Percentiles rank a stretch among this genome's conserved stretches.
Evolutionary conservation across 1,140 invertebrate genomes (phyloP).

Genomic region (Leptinotarsa undecemlineata): DNA sequence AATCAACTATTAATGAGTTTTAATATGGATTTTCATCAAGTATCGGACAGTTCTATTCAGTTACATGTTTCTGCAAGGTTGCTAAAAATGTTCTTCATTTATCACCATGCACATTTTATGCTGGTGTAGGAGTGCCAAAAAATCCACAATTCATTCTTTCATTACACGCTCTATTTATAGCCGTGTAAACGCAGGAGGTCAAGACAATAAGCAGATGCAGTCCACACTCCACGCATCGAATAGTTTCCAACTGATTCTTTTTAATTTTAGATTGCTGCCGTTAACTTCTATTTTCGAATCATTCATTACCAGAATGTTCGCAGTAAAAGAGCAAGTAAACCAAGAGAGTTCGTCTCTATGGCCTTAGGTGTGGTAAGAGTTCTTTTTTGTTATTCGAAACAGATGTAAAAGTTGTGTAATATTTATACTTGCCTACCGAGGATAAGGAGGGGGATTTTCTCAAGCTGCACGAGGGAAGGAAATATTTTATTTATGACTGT

Average conservation of each 20-base stretch:
- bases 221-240: neutral
- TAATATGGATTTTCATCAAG: too few relatives aligned
- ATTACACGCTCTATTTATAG: neutral
- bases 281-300: constrained; percentile 1
- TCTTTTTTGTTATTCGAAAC: neutral
- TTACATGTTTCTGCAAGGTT: too few relatives aligned
- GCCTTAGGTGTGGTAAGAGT: neutral
- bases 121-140: too few relatives aligned
- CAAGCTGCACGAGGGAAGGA: too few relatives aligned
- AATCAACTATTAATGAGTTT: too few relatives aligned
- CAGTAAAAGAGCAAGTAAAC: neutral
- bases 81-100: too few relatives aligned
- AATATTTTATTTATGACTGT: too few relatives aligned
- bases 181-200: neutral
- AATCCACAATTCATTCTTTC: too few relatives aligned
- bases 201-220: constrained; percentile 8
- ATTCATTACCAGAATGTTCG: constrained; percentile 4
- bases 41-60: too few relatives aligned
- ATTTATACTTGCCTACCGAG: too few relatives aligned
- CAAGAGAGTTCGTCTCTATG: neutral
- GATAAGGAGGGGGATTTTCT: too few relatives aligned
- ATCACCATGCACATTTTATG: too few relatives aligned
- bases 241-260: constrained; percentile 2
- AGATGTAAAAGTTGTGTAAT: neutral
- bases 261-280: constrained; percentile 5